These are phyloP conservation scores for Leptopilina drosophilae DNA, from an alignment of 2,888 invertebrate species.

Conservation along the genomic window DNA sequence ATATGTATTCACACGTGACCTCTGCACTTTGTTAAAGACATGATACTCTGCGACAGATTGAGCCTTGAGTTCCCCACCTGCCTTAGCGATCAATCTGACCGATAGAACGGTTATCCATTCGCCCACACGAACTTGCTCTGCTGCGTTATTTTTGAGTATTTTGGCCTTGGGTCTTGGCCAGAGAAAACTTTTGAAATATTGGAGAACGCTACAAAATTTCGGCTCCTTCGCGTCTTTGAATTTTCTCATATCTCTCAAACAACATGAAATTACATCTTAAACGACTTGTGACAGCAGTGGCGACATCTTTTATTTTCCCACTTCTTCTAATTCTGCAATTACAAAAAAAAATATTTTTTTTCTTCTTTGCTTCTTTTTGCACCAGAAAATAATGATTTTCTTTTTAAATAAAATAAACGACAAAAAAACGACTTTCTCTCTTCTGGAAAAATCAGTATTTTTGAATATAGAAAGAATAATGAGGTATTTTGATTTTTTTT, in stretches of 20 bases:
- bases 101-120: slow-evolving; percentile 40
- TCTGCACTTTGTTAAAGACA: slow-evolving; percentile 1
- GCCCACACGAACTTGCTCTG: slow-evolving; percentile 24
- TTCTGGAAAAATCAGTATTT: too few species aligned
- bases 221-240: slow-evolving; percentile 32
- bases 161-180: slow-evolving; percentile 39
- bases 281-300: background rate
- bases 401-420: too few species aligned
- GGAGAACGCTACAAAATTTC: slow-evolving; percentile 24
- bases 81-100: slow-evolving; percentile 36
- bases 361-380: background rate
- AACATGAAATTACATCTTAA: slow-evolving; percentile 14
- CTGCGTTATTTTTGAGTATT: slow-evolving; percentile 35
- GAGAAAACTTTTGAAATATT: slow-evolving; percentile 42
- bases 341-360: background rate
- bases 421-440: too few species aligned
- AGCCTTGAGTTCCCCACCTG: slow-evolving; percentile 39
- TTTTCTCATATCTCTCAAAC: background rate
- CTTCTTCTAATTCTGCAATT: background rate
- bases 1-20: slow-evolving; percentile 26
- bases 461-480: background rate
- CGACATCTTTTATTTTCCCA: background rate
- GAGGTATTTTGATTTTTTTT: slow-evolving; percentile 10
- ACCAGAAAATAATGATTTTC: too few species aligned
- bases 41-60: slow-evolving; percentile 21